Evolutionary conservation across 2,888 invertebrate genomes (phyloP).

Genomic region (Caenorhabditis sp.): DNA sequence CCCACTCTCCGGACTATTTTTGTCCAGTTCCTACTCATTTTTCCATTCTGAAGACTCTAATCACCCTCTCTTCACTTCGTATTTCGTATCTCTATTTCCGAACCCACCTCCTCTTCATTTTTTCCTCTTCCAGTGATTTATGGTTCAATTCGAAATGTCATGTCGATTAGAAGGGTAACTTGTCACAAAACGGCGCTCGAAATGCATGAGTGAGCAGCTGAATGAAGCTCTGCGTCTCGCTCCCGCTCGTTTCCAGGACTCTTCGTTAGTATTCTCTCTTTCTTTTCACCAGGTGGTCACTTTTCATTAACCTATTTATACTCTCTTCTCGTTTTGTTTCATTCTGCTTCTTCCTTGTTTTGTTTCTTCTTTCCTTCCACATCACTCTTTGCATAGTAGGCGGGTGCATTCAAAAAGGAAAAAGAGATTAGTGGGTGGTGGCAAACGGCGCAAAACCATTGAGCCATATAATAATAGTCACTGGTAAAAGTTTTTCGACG

Average conservation of each 20-base stretch:
- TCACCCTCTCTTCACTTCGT: not conserved
- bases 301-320: conserved; percentile 26
- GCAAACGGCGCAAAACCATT: conserved; percentile 53
- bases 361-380: conserved; percentile 18
- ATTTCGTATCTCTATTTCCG: not conserved
- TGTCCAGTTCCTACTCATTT: too few species aligned
- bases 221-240: conserved; percentile 46
- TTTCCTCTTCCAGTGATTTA: conserved; percentile 39
- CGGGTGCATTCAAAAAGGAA: conserved; percentile 15
- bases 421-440: conserved; percentile 40
- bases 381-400: conserved; percentile 16
- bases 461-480: conserved; percentile 62
- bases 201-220: conserved; percentile 61
- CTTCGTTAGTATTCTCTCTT: conserved; percentile 10
- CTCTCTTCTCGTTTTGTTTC: conserved; percentile 5
- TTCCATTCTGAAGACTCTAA: not conserved
- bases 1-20: too few species aligned
- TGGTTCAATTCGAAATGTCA: conserved; percentile 35
- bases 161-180: conserved; percentile 54
- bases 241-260: conserved; percentile 8
- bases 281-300: conserved; percentile 40
- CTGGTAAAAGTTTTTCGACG: conserved; percentile 55
- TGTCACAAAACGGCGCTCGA: conserved; percentile 53
- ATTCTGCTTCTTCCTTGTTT: conserved; percentile 1
- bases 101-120: not conserved